A percentile compares a stretch with the other conserved stretches of the same genome.
These are phyloP conservation scores for Zaprionus kolodkinae DNA, from an alignment of 1,140 invertebrate species.

Conservation along the genomic window DNA sequence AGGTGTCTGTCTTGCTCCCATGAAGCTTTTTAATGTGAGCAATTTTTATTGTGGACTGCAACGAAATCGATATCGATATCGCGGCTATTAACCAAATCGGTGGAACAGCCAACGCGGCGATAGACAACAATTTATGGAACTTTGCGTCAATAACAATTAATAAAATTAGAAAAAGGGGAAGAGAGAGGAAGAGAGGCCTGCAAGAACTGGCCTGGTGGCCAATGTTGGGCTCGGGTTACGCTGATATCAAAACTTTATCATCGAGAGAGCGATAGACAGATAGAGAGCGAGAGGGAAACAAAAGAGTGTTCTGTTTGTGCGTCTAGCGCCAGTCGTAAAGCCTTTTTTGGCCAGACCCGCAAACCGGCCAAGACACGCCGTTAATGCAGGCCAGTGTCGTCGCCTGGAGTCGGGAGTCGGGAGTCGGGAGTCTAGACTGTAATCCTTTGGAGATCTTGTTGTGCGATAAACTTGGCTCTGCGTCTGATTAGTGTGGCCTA, in stretches of 20 bases:
- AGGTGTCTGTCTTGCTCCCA: slow-evolving; percentile 26
- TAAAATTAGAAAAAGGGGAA: slow-evolving; percentile 65
- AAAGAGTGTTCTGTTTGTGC: slow-evolving; percentile 31
- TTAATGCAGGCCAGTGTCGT: slow-evolving; percentile 46
- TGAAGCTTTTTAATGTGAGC: slow-evolving; percentile 68
- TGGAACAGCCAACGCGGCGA: slow-evolving; percentile 62
- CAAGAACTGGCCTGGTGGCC: slow-evolving; percentile 47
- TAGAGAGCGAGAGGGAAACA: slow-evolving; percentile 41
- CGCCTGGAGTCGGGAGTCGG: slow-evolving; percentile 5
- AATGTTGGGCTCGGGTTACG: slow-evolving; percentile 61
- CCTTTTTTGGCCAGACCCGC: slow-evolving; percentile 48
- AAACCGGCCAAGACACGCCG: slow-evolving; percentile 53
- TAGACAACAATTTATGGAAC: slow-evolving; percentile 69
- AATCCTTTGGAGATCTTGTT: slow-evolving; percentile 78
- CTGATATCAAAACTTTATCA: slow-evolving; percentile 73
- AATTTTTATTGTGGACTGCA: slow-evolving; percentile 72
- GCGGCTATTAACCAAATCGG: slow-evolving; percentile 79
- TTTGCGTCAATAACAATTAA: slow-evolving; percentile 77
- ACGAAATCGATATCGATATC: slow-evolving; percentile 77
- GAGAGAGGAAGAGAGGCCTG: slow-evolving; percentile 11
- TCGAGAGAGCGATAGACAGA: slow-evolving; percentile 23
- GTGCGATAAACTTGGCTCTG: slow-evolving; percentile 73
- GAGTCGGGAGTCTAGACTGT: slow-evolving; percentile 69
- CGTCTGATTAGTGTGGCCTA: slow-evolving; percentile 74
- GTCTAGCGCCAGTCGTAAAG: slow-evolving; percentile 70